A percentile compares a stretch with the other conserved stretches of the same genome.
Evolutionary conservation across 1,140 invertebrate species (phyloP).

Genomic region (Dendroctonus valens): DNA sequence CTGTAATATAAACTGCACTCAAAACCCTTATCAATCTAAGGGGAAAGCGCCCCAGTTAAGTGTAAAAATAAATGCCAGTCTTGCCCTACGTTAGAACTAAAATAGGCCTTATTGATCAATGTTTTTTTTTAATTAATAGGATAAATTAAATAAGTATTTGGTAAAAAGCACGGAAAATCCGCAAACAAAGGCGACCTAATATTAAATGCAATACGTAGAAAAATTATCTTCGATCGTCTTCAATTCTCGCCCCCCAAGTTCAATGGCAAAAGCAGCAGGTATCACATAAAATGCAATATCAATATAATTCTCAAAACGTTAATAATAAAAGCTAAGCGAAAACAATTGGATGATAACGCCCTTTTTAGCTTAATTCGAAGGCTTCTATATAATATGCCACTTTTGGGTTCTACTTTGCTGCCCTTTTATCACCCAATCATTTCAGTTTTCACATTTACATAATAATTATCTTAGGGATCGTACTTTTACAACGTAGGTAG

Average conservation of each 20-base stretch:
- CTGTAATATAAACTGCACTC: not conserved
- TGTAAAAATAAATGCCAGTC: conserved; percentile 13
- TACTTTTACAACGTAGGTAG: conserved; percentile 4
- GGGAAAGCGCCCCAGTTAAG: not conserved
- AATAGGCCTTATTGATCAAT: conserved; percentile 12
- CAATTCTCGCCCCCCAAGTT: not conserved
- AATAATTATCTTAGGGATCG: conserved; percentile 10
- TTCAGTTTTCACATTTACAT: conserved; percentile 8
- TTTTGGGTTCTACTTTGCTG: too few species aligned
- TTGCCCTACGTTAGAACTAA: conserved; percentile 6
- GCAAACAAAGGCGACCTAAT: too few species aligned
- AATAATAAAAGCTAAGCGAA: conserved; percentile 5
- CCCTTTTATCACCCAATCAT: conserved; percentile 7
- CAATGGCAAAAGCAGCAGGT: conserved; percentile 1
- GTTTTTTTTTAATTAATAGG: not conserved
- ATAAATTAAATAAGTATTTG: conserved; percentile 15
- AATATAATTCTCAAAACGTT: conserved; percentile 10
- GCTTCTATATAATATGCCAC: too few species aligned
- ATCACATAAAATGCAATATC: conserved; percentile 13
- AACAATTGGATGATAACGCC: not conserved
- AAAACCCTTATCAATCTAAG: too few species aligned
- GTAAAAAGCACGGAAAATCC: conserved; percentile 2
- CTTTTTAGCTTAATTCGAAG: not conserved
- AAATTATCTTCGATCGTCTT: not conserved
- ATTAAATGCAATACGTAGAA: conserved; percentile 1